These are phyloP conservation scores for Aplocera efformata DNA, from an alignment of 2,888 invertebrate species.

Conservation along the genomic window DNA sequence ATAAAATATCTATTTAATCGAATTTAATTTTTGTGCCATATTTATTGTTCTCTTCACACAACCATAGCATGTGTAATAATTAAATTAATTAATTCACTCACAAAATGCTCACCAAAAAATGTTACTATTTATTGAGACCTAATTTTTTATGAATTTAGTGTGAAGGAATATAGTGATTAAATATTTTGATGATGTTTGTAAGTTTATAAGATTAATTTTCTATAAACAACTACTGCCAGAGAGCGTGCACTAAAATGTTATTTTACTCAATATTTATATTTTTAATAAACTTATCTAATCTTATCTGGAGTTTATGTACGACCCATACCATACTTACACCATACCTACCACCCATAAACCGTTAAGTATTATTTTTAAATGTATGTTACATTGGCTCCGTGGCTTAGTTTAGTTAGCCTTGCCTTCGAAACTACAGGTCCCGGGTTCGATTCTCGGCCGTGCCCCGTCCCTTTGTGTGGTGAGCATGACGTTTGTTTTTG, in stretches of 20 bases:
- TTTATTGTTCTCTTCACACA: constrained; percentile 20
- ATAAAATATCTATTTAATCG: constrained; percentile 8
- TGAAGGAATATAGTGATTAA: constrained; percentile 18
- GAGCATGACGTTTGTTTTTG: no score
- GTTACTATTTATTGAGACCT: background rate
- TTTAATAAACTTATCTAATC: constrained; percentile 43
- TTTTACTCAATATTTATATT: constrained; percentile 38
- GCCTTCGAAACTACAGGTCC: no score
- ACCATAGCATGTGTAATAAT: background rate
- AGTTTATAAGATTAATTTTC: constrained; percentile 25
- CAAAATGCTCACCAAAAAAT: no score
- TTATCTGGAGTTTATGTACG: constrained; percentile 24
- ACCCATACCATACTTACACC: no score
- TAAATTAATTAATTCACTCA: no score
- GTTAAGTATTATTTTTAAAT: no score
- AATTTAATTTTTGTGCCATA: constrained; percentile 29
- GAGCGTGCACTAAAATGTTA: constrained; percentile 22
- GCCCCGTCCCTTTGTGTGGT: no score
- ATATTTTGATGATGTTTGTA: constrained; percentile 15
- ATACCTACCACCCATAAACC: no score
- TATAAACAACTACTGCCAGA: constrained; percentile 22
- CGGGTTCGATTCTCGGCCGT: no score
- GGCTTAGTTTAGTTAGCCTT: no score
- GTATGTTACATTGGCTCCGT: no score
- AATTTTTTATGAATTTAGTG: constrained; percentile 10